A percentile compares a stretch with the other conserved stretches of the same genome.
These are phyloP conservation scores for Salmo trutta DNA, from an alignment of 2,797 vertebrate species.

Conservation along the genomic window DNA sequence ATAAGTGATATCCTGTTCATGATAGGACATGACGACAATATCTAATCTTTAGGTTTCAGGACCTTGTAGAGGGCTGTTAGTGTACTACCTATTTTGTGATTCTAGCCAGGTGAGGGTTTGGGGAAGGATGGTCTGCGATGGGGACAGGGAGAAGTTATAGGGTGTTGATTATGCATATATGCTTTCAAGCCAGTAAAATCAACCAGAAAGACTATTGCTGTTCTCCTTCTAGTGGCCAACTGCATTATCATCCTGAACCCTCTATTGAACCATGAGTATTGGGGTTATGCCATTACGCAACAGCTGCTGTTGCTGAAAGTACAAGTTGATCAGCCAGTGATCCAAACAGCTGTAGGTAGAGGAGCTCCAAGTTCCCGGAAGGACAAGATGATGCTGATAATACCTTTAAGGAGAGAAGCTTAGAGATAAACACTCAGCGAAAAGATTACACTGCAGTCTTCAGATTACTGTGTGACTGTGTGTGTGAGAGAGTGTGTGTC, in stretches of 20 bases:
- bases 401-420: background rate
- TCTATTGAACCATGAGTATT: background rate
- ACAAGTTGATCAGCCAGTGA: background rate
- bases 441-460: conserved; percentile 2
- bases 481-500: background rate
- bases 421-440: background rate
- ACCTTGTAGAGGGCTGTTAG: no score
- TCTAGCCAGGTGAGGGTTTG: no score
- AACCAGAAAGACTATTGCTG: background rate
- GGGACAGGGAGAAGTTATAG: background rate
- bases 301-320: background rate
- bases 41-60: no score
- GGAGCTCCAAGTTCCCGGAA: background rate
- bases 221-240: background rate
- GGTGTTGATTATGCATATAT: background rate
- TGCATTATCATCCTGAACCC: background rate
- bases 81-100: no score
- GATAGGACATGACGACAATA: no score
- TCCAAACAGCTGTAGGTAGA: background rate
- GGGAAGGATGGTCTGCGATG: background rate
- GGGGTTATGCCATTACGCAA: background rate
- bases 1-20: no score
- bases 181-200: background rate
- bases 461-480: background rate
- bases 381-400: background rate